These are phyloP conservation scores for Strix aluco DNA, from an alignment of 2,113 vertebrate genomes.

Conservation along the genomic window DNA sequence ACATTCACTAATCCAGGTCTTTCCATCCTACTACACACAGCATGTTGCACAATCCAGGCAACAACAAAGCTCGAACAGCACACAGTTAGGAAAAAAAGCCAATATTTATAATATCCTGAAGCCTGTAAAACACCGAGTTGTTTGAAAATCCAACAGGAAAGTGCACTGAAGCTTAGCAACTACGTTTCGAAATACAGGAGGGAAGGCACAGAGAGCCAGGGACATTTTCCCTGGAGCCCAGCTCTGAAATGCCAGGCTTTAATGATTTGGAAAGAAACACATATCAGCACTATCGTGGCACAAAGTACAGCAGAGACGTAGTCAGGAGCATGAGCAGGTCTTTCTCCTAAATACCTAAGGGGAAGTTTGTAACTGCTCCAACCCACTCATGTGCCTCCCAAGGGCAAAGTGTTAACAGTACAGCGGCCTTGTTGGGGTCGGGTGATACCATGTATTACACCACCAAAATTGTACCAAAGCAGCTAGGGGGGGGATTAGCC, in stretches of 20 bases:
- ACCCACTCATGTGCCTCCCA: slow-evolving; percentile 8
- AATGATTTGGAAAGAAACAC: slow-evolving; percentile 72
- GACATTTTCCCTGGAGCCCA: slow-evolving; percentile 45
- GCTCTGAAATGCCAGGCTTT: slow-evolving; percentile 55
- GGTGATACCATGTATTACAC: slow-evolving; percentile 28
- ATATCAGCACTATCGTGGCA: slow-evolving; percentile 24
- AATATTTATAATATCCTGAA: slow-evolving; percentile 38
- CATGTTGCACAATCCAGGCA: not conserved
- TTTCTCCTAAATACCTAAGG: slow-evolving; percentile 39
- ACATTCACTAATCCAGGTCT: not conserved
- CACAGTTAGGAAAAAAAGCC: not conserved
- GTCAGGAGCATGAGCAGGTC: not conserved
- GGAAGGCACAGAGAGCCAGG: not conserved
- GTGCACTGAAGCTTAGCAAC: slow-evolving; percentile 30
- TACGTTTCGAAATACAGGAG: not conserved
- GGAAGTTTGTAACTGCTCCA: slow-evolving; percentile 6
- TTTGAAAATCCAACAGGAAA: slow-evolving; percentile 27
- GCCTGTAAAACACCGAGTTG: not conserved
- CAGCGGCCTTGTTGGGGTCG: not conserved
- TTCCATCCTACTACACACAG: not conserved
- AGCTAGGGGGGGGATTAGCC: slow-evolving; percentile 16
- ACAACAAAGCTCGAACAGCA: not conserved
- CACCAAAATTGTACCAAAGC: slow-evolving; percentile 32
- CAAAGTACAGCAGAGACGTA: not conserved
- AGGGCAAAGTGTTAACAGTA: slow-evolving; percentile 39